phyloP scores from a whole-genome alignment of 2,797 vertebrate species.

The Eremophila alpestris region DNA sequence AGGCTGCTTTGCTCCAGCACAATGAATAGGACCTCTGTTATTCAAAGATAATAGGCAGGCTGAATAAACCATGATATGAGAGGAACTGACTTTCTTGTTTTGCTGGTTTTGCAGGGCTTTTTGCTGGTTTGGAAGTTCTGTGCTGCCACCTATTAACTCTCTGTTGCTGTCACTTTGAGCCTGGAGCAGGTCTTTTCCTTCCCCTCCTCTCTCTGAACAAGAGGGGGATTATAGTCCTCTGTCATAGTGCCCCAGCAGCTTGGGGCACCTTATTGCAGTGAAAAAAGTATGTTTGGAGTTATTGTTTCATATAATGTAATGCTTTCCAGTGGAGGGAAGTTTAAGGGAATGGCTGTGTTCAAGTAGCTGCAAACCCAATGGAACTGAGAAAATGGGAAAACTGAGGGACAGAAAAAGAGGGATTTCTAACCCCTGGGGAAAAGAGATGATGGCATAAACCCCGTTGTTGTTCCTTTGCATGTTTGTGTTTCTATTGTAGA shows the following conservation, averaged over 20 bases:
- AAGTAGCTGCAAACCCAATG: not conserved
- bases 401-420: not conserved
- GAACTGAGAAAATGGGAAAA: not conserved
- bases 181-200: not conserved
- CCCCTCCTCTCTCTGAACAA: not conserved
- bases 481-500: not conserved
- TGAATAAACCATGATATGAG: not conserved
- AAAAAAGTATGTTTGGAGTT: not conserved
- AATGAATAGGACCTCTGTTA: slow-evolving; percentile 9
- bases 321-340: not conserved
- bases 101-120: not conserved
- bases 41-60: not conserved
- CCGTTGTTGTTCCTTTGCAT: not conserved
- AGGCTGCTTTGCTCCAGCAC: not conserved
- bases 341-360: not conserved
- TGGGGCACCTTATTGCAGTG: not conserved
- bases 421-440: not conserved
- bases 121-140: not conserved
- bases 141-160: slow-evolving; percentile 4
- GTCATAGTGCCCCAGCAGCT: not conserved
- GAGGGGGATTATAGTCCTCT: not conserved
- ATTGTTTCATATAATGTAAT: not conserved
- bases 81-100: not conserved
- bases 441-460: not conserved
- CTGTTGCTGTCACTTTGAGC: not conserved